Conservation (phyloP, 2,888 invertebrate species). For the Plebejus argus region DNA sequence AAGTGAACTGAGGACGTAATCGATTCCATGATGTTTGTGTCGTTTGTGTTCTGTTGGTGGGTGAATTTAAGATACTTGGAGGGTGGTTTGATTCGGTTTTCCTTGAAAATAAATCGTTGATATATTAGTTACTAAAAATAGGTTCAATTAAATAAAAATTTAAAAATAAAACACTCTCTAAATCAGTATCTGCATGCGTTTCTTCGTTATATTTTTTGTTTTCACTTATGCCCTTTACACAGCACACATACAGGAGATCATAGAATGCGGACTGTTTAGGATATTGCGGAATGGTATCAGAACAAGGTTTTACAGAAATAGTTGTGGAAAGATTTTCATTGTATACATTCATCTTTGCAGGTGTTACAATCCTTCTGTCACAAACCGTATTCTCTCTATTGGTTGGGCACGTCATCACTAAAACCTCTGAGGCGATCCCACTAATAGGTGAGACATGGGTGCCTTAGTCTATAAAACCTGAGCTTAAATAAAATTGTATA, state of each 20-base stretch:
- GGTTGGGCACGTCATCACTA: slow-evolving; percentile 99
- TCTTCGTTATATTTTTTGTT: slow-evolving; percentile 67
- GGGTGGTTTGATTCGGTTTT: slow-evolving; percentile 60
- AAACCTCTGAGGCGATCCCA: slow-evolving; percentile 99
- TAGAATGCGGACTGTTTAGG: slow-evolving; percentile 35
- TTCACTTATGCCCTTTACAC: slow-evolving; percentile 76
- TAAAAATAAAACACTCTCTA: slow-evolving; percentile 55
- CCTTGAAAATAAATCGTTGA: slow-evolving; percentile 6
- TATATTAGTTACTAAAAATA: slow-evolving; percentile 43
- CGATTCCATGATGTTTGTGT: slow-evolving; percentile 71
- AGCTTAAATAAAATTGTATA: slow-evolving; percentile 42
- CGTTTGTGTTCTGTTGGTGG: slow-evolving; percentile 47
- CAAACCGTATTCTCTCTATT: slow-evolving; percentile 99
- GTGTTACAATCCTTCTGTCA: slow-evolving; percentile 99
- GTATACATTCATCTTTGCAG: slow-evolving; percentile 89
- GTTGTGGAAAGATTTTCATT: slow-evolving; percentile 47
- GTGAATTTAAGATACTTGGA: slow-evolving; percentile 71
- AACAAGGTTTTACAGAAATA: slow-evolving; percentile 30
- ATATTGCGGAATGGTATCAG: slow-evolving; percentile 31
- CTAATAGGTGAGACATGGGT: slow-evolving; percentile 91
- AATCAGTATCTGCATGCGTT: slow-evolving; percentile 69
- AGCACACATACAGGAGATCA: slow-evolving; percentile 70
- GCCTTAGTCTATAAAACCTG: slow-evolving; percentile 41
- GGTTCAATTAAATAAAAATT: slow-evolving; percentile 35
- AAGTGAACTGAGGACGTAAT: slow-evolving; percentile 56